These are phyloP conservation scores for Eriosoma lanigerum DNA, from an alignment of 1,140 invertebrate genomes.

Conservation along the genomic window DNA sequence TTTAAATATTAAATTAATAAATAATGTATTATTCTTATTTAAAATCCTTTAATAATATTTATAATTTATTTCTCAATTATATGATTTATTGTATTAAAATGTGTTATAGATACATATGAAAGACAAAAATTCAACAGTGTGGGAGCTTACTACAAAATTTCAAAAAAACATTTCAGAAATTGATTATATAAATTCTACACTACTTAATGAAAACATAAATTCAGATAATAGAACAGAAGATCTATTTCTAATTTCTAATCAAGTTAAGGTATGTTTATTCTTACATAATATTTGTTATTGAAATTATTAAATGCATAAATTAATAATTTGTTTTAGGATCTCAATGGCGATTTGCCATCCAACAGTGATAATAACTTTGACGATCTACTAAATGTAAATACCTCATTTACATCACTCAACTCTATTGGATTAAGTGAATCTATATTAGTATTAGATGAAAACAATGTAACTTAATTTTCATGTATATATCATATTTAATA, in stretches of 20 bases:
- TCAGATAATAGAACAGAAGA: constrained; percentile 4
- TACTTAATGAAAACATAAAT: constrained; percentile 20
- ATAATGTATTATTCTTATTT: no score
- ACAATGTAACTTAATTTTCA: constrained; percentile 7
- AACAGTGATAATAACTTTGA: constrained; percentile 43
- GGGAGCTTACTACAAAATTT: constrained; percentile 43
- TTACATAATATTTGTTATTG: neutral
- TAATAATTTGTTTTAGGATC: constrained; percentile 30
- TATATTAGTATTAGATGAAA: constrained; percentile 40
- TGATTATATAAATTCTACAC: constrained; percentile 29
- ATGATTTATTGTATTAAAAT: neutral
- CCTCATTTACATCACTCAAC: constrained; percentile 34
- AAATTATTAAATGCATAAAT: neutral
- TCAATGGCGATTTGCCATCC: neutral
- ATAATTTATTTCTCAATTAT: no score
- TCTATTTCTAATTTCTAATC: constrained; percentile 29
- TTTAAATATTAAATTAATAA: no score
- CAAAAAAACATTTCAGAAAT: constrained; percentile 31
- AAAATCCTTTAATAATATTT: no score
- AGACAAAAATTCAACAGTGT: constrained; percentile 36
- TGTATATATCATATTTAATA: no score
- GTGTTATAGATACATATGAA: constrained; percentile 36
- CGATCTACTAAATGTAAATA: constrained; percentile 36
- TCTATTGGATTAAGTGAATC: constrained; percentile 40
- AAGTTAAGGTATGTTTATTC: constrained; percentile 6